These are phyloP conservation scores for Pocillopora damicornis DNA, from an alignment of 64 coral and sea anemone species.

Conservation along the genomic window DNA sequence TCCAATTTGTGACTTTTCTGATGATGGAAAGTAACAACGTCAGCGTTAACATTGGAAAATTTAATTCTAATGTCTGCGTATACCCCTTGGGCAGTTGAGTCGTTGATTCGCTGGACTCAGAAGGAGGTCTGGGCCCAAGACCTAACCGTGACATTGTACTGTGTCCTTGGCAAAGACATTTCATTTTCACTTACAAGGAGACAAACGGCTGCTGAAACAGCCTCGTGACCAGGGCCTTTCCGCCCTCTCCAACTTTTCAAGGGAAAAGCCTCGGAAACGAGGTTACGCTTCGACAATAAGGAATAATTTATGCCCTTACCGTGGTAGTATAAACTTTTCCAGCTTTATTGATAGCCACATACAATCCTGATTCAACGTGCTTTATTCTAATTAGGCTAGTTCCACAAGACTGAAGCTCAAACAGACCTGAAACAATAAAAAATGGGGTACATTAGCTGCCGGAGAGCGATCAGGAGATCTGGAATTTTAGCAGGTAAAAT, in stretches of 20 bases:
- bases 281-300: too few species aligned
- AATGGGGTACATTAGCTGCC: background rate
- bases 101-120: too few species aligned
- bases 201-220: too few species aligned
- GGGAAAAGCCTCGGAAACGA: too few species aligned
- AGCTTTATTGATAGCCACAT: slow-evolving; percentile 38
- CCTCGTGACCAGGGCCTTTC: too few species aligned
- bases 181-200: too few species aligned
- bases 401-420: slow-evolving; percentile 50
- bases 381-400: slow-evolving; percentile 53
- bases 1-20: slow-evolving; percentile 25
- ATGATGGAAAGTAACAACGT: background rate
- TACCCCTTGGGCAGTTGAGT: too few species aligned
- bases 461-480: background rate
- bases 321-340: slow-evolving; percentile 37
- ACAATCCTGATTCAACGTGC: slow-evolving; percentile 20
- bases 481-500: too few species aligned
- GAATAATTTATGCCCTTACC: slow-evolving; percentile 14
- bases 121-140: too few species aligned
- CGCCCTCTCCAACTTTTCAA: too few species aligned
- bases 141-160: too few species aligned
- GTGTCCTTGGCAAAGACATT: too few species aligned
- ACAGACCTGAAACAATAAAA: slow-evolving; percentile 36
- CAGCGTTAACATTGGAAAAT: background rate
- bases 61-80: background rate